Conservation (phyloP, 2,888 invertebrate species). For the Ernsta delagoae region DNA sequence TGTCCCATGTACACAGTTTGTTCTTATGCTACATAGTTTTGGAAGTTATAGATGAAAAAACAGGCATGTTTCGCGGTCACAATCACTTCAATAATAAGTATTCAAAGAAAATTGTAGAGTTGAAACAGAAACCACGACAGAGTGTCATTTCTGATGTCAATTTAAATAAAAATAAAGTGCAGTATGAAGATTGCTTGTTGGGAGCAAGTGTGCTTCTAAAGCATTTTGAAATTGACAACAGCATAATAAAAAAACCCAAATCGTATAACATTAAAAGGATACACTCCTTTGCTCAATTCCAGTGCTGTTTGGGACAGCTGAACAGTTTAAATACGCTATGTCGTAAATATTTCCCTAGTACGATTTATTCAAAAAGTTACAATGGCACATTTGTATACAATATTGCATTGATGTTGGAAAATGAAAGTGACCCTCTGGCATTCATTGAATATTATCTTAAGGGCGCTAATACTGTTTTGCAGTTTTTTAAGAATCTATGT, state of each 20-base stretch:
- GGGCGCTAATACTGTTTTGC: slow-evolving; percentile 64
- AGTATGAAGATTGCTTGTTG: slow-evolving; percentile 83
- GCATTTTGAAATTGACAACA: slow-evolving; percentile 85
- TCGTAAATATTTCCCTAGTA: slow-evolving; percentile 82
- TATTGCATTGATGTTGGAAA: slow-evolving; percentile 86
- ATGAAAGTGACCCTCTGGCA: slow-evolving; percentile 77
- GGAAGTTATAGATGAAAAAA: slow-evolving; percentile 83
- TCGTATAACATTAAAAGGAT: slow-evolving; percentile 83
- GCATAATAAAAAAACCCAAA: slow-evolving; percentile 80
- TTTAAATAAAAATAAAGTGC: slow-evolving; percentile 79
- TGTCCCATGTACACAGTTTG: slow-evolving; percentile 83
- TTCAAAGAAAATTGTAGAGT: slow-evolving; percentile 62
- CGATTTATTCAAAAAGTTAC: slow-evolving; percentile 86
- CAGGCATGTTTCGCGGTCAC: slow-evolving; percentile 81
- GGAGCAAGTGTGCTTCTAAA: slow-evolving; percentile 84
- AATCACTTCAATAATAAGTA: slow-evolving; percentile 76
- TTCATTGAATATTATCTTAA: slow-evolving; percentile 82
- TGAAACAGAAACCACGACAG: slow-evolving; percentile 50
- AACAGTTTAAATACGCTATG: slow-evolving; percentile 88
- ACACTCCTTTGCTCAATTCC: slow-evolving; percentile 88
- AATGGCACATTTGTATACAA: slow-evolving; percentile 93
- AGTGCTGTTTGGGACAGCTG: slow-evolving; percentile 85
- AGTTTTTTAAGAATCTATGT: slow-evolving; percentile 64
- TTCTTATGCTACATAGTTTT: slow-evolving; percentile 84
- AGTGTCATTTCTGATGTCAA: slow-evolving; percentile 53